These are phyloP conservation scores for Trichechus manatus DNA, from an alignment of 2,113 vertebrate genomes.

Conservation along the genomic window DNA sequence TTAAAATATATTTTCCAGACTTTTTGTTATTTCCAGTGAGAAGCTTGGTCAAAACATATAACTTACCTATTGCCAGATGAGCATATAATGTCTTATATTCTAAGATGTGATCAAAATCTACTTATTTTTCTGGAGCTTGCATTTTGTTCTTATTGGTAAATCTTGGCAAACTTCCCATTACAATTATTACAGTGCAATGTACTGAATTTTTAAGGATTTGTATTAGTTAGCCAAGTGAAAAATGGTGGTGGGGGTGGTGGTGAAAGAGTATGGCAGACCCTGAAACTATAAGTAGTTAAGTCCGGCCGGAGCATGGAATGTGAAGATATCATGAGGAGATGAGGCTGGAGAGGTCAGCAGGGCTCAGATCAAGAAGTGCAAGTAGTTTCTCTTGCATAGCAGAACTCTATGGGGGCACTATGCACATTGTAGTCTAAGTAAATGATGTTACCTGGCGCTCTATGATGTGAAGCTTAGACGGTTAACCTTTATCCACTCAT, in stretches of 20 bases:
- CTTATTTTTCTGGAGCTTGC: neutral
- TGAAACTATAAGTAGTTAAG: neutral
- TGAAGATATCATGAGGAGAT: neutral
- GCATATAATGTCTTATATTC: slow-evolving; percentile 13
- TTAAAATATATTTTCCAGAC: slow-evolving; percentile 12
- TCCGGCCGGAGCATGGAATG: neutral
- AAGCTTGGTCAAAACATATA: slow-evolving; percentile 13
- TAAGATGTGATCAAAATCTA: neutral
- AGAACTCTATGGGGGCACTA: neutral
- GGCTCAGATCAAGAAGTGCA: neutral
- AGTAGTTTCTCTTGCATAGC: neutral
- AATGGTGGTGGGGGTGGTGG: neutral
- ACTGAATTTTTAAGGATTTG: neutral
- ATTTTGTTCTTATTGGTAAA: neutral
- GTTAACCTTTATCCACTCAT: neutral
- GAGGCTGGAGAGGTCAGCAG: neutral
- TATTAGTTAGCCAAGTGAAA: slow-evolving; percentile 9
- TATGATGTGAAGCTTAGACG: neutral
- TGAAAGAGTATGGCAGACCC: neutral
- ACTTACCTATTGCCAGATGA: neutral
- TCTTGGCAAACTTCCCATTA: neutral
- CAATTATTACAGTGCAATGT: neutral
- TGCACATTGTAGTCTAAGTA: neutral
- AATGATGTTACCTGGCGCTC: neutral
- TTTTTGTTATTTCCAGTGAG: slow-evolving; percentile 5